Percentiles rank a stretch among this genome's conserved stretches.
These are phyloP conservation scores for Saguinus imperator DNA, from an alignment of 2,113 vertebrate species.

Conservation along the genomic window DNA sequence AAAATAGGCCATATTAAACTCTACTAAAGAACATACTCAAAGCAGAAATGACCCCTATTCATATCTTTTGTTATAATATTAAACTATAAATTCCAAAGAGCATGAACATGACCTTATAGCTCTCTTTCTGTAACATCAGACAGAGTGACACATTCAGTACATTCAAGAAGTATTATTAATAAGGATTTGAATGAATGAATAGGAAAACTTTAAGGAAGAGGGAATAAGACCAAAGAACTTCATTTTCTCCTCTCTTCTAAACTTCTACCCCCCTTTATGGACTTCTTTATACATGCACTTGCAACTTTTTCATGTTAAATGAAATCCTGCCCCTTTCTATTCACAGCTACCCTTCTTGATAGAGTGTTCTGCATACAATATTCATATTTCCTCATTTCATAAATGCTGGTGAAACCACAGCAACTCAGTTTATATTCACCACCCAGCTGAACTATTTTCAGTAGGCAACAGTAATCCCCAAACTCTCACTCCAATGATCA, in stretches of 20 bases:
- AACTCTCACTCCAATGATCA: background rate
- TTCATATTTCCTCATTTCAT: background rate
- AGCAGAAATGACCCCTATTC: conserved; percentile 10
- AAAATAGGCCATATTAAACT: conserved; percentile 23
- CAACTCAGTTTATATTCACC: background rate
- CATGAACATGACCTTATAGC: background rate
- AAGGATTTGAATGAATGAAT: background rate
- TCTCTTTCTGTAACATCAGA: background rate
- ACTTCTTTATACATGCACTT: background rate
- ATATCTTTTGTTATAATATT: background rate
- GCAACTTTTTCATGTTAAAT: background rate
- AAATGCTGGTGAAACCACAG: background rate
- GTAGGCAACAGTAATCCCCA: background rate
- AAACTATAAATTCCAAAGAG: background rate
- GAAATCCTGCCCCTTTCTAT: background rate
- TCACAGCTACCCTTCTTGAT: background rate
- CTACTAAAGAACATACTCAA: background rate
- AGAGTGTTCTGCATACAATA: background rate
- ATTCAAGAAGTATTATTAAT: background rate
- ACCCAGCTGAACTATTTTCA: background rate
- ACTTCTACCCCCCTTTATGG: background rate
- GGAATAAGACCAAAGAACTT: background rate
- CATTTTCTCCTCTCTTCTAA: background rate
- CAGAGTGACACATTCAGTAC: background rate
- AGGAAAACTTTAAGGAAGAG: background rate